These are phyloP conservation scores for Acronicta psi DNA, from an alignment of 2,888 invertebrate species.

Conservation along the genomic window DNA sequence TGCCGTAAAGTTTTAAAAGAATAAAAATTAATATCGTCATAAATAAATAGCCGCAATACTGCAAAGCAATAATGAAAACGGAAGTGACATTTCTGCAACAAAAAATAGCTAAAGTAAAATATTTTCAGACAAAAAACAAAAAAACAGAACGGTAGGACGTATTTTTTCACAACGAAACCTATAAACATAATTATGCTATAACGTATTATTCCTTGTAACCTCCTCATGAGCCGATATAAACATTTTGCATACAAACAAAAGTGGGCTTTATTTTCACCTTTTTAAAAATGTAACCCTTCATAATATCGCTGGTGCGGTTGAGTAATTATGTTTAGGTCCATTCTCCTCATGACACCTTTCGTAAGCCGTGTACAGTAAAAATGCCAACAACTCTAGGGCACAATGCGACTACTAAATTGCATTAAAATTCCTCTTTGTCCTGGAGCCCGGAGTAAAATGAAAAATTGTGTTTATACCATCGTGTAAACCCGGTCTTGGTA, in stretches of 20 bases:
- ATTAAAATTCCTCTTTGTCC: conserved; percentile 78
- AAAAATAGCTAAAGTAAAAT: too few relatives aligned
- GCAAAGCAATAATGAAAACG: too few relatives aligned
- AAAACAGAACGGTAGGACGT: too few relatives aligned
- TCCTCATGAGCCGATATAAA: not conserved
- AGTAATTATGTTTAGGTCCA: conserved; percentile 61
- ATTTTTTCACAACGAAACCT: too few relatives aligned
- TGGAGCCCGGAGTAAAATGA: conserved; percentile 62
- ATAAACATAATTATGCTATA: too few relatives aligned
- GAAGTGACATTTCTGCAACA: too few relatives aligned
- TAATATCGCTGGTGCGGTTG: conserved; percentile 37
- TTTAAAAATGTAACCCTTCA: conserved; percentile 44
- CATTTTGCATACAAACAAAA: not conserved
- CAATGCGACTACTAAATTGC: conserved; percentile 74
- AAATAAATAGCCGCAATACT: too few relatives aligned
- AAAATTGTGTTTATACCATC: conserved; percentile 64
- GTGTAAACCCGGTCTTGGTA: conserved; percentile 49
- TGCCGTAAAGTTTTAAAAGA: too few relatives aligned
- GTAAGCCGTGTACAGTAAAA: conserved; percentile 66
- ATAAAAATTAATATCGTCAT: too few relatives aligned
- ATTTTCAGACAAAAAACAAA: too few relatives aligned
- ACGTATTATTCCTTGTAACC: too few relatives aligned
- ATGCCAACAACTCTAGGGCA: conserved; percentile 54
- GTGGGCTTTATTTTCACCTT: conserved; percentile 21
- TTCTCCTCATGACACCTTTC: conserved; percentile 64